Percentiles rank a stretch among this genome's conserved stretches.
Conservation (phyloP, 2,113 vertebrate species). For the Leptosomus discolor region DNA sequence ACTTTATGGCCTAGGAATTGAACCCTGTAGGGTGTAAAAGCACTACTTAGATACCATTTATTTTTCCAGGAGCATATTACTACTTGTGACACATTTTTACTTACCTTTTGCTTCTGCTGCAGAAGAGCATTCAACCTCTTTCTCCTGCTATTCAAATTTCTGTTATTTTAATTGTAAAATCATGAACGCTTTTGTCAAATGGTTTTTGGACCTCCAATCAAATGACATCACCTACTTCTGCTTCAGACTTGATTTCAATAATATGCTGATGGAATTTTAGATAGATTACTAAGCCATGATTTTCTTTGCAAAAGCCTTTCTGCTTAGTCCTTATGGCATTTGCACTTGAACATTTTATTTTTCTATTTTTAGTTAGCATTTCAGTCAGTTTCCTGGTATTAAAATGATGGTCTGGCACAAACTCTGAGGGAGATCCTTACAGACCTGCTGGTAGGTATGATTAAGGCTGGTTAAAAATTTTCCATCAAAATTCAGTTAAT, state of each 20-base stretch:
- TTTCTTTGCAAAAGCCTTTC: slow-evolving; percentile 5
- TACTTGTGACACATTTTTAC: not conserved
- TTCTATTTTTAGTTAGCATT: slow-evolving; percentile 50
- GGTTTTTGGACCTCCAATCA: not conserved
- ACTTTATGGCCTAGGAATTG: not conserved
- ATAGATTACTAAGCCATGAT: not conserved
- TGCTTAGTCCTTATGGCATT: not conserved
- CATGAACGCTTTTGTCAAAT: not conserved
- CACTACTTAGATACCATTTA: not conserved
- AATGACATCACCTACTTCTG: not conserved
- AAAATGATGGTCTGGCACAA: slow-evolving; percentile 19
- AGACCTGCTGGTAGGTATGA: slow-evolving; percentile 44
- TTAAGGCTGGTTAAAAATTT: slow-evolving; percentile 45
- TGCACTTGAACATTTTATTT: slow-evolving; percentile 18
- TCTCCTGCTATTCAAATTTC: not conserved
- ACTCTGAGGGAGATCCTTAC: slow-evolving; percentile 1
- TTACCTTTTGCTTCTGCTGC: not conserved
- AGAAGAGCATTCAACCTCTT: not conserved
- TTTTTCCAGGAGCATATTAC: not conserved
- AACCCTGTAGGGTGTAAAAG: not conserved
- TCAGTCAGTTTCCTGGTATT: slow-evolving; percentile 41
- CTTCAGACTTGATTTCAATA: not conserved
- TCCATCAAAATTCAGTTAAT: slow-evolving; percentile 22
- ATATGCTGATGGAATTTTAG: not conserved
- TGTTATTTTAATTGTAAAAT: not conserved